Evolutionary conservation across 2,113 vertebrate species (phyloP).

Genomic region (Donacobius atricapilla): DNA sequence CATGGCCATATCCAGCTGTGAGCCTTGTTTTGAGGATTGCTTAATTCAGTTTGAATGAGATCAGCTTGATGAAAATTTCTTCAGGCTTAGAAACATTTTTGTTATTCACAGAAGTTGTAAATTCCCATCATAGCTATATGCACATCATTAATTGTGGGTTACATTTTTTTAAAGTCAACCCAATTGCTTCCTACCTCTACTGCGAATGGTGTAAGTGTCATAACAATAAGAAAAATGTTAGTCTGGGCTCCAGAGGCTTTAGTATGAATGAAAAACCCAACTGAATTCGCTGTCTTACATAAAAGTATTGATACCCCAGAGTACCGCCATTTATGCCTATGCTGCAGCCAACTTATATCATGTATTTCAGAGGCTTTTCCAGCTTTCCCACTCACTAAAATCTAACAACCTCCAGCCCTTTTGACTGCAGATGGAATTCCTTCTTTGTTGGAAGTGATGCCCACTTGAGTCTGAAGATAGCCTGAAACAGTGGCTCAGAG

Average conservation of each 20-base stretch:
- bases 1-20: background rate
- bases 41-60: background rate
- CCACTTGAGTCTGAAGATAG: background rate
- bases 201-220: background rate
- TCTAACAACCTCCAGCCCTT: background rate
- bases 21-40: background rate
- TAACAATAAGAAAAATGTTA: background rate
- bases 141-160: background rate
- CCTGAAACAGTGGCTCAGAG: background rate
- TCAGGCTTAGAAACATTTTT: background rate
- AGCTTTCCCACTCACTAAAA: background rate
- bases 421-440: background rate
- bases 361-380: background rate
- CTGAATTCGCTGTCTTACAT: background rate
- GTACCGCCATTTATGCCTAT: background rate
- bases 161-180: background rate
- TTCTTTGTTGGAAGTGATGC: background rate
- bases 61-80: background rate
- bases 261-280: background rate
- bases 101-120: background rate
- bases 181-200: background rate
- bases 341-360: background rate
- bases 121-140: background rate
- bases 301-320: background rate
- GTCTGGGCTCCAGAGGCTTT: background rate